Conservation (phyloP, 2,797 vertebrate species). For the Pseudotriccus pelzelni region DNA sequence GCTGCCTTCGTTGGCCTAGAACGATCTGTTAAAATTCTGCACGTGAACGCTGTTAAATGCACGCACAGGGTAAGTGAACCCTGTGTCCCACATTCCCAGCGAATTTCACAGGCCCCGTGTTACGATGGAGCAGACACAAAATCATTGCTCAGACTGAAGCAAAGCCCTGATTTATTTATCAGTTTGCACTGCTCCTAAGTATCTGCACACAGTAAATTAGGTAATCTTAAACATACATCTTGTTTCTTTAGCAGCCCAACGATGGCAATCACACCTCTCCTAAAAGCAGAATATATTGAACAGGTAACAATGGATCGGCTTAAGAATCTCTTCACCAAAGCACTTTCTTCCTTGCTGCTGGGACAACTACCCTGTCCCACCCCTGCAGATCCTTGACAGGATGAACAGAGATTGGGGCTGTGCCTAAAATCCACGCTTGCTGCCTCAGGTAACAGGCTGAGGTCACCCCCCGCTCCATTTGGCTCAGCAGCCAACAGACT, state of each 20-base stretch:
- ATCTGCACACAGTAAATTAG: background rate
- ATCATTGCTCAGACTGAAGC: background rate
- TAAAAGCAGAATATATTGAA: background rate
- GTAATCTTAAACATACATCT: slow-evolving; percentile 25
- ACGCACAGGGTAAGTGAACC: background rate
- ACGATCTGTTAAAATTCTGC: background rate
- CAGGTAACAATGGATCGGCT: background rate
- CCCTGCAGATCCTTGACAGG: background rate
- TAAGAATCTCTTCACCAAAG: background rate
- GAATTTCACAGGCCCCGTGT: background rate
- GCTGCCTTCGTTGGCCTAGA: background rate
- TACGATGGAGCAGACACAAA: background rate
- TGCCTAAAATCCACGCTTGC: fast-evolving
- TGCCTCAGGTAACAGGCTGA: background rate
- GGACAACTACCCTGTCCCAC: background rate
- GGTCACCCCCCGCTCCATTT: background rate
- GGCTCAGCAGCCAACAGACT: slow-evolving; percentile 5
- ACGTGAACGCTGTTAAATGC: background rate
- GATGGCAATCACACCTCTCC: background rate
- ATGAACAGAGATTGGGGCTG: background rate
- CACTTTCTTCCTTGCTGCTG: background rate
- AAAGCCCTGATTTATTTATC: background rate
- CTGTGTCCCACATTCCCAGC: background rate
- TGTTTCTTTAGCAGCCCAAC: background rate
- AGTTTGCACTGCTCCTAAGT: background rate